Evolutionary conservation across 2,888 invertebrate species (phyloP).

Genomic region (Amiota mariae): DNA sequence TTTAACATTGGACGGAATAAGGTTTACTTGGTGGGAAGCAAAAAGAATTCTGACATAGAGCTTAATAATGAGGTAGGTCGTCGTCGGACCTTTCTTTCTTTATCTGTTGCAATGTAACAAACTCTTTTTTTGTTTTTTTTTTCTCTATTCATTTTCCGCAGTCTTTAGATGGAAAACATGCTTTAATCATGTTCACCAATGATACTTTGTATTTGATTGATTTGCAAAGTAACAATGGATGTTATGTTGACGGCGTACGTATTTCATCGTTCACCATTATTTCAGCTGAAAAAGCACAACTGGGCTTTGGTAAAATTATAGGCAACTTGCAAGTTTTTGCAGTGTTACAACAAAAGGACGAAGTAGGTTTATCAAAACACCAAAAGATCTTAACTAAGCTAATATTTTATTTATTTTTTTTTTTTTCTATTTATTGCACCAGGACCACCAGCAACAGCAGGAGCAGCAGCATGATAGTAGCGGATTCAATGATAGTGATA

Average conservation of each 20-base stretch:
- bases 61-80: conserved; percentile 13
- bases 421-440: too few species aligned
- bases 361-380: too few species aligned
- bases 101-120: neutral
- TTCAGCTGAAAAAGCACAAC: neutral
- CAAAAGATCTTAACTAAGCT: too few species aligned
- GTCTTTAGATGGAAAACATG: conserved; percentile 9
- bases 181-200: neutral
- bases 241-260: neutral
- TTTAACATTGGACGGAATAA: neutral
- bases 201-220: conserved; percentile 12
- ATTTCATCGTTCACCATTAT: neutral
- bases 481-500: conserved; percentile 9
- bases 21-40: neutral
- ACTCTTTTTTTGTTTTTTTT: neutral
- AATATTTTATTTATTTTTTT: neutral
- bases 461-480: conserved; percentile 17
- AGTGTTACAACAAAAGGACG: too few species aligned
- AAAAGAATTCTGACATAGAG: neutral
- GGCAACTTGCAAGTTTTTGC: neutral
- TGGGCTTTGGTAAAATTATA: neutral
- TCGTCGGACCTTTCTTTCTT: neutral
- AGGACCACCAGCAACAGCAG: too few species aligned
- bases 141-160: neutral
- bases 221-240: neutral